These are phyloP conservation scores for Ficedula albicollis DNA, from an alignment of 2,797 vertebrate species.

Conservation along the genomic window DNA sequence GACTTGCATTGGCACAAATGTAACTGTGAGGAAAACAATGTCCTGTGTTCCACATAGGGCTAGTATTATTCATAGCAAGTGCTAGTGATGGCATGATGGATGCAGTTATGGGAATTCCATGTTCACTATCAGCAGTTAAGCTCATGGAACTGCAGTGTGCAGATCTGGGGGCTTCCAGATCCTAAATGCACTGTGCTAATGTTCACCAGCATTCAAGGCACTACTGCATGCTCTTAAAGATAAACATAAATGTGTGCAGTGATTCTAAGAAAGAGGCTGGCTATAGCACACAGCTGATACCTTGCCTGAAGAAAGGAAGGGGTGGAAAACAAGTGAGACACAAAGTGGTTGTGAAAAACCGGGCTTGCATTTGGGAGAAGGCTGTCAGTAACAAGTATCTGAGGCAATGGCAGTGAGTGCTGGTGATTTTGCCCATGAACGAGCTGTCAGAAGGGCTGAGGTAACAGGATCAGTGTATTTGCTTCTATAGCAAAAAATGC, in stretches of 20 bases:
- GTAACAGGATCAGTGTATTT: not conserved
- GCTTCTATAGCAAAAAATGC: not conserved
- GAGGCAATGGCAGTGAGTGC: not conserved
- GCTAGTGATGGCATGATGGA: not conserved
- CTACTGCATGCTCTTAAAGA: not conserved
- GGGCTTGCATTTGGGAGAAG: not conserved
- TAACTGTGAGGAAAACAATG: not conserved
- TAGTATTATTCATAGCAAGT: not conserved
- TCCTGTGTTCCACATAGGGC: not conserved
- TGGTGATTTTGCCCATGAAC: not conserved
- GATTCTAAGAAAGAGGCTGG: not conserved
- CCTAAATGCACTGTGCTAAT: not conserved
- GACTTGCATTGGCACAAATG: not conserved
- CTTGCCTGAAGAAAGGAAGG: not conserved
- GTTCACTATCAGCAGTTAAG: not conserved
- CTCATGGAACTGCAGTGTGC: not conserved
- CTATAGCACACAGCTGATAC: not conserved
- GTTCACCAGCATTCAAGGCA: not conserved
- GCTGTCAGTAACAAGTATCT: not conserved
- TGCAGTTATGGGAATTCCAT: not conserved
- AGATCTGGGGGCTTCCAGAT: not conserved
- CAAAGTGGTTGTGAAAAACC: not conserved
- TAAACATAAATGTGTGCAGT: not conserved
- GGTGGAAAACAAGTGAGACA: not conserved
- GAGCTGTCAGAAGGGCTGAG: not conserved